Conservation (phyloP, 2,888 invertebrate species). For the Cryptus armator region DNA sequence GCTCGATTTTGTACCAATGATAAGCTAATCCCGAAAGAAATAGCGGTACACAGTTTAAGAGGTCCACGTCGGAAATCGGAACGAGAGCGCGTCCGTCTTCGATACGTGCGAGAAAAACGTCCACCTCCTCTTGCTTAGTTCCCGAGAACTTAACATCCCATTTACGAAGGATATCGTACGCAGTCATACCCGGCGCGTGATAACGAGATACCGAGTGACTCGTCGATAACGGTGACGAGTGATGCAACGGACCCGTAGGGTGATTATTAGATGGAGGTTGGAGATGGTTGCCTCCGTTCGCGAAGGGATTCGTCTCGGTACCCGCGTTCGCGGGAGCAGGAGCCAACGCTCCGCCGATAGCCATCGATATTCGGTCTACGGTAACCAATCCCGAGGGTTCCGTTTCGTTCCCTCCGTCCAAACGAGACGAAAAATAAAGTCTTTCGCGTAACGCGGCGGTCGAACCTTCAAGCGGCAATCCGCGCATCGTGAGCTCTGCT, state of each 20-base stretch:
- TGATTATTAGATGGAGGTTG: no score
- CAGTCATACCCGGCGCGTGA: conserved; percentile 17
- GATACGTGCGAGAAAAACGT: neutral
- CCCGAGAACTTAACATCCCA: neutral
- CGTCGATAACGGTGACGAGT: conserved; percentile 17
- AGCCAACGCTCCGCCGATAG: no score
- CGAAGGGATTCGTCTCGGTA: neutral
- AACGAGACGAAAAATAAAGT: no score
- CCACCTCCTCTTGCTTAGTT: neutral
- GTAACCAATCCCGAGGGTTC: no score
- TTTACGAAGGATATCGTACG: neutral
- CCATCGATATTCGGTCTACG: no score
- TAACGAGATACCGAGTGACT: neutral
- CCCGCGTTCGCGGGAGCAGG: neutral
- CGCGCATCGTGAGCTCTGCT: no score
- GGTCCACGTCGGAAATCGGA: neutral
- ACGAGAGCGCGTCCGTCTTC: neutral
- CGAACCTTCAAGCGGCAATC: no score
- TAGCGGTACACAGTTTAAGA: neutral
- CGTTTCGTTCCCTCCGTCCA: no score
- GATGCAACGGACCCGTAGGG: neutral
- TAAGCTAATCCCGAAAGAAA: neutral
- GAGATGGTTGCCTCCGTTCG: neutral
- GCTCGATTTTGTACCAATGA: neutral
- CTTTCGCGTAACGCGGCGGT: no score